Evolutionary conservation across 2,797 vertebrate species (phyloP).

Genomic region (Melanotaenia pygmaea): DNA sequence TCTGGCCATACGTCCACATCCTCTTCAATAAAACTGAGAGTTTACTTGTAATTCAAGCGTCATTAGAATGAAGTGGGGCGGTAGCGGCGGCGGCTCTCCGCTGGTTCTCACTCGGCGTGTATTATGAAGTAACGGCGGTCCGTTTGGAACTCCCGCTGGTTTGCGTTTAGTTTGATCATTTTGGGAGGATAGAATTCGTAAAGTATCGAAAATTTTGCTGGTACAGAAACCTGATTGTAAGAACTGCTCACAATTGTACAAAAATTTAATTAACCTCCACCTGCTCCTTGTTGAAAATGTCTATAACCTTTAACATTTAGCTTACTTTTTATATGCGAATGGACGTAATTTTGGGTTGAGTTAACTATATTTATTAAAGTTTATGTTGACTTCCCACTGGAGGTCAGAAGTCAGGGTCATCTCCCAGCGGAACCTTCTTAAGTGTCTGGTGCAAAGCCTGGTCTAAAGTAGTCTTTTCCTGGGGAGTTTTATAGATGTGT

Average conservation of each 20-base stretch:
- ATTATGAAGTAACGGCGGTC: constrained; percentile 13
- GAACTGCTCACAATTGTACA: too few relatives aligned
- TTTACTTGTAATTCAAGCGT: background rate
- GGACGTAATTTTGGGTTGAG: background rate
- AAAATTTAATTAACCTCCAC: background rate
- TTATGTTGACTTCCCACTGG: background rate
- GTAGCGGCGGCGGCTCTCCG: background rate
- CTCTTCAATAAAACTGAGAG: background rate
- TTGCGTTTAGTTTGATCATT: background rate
- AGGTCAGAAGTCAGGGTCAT: constrained; percentile 51
- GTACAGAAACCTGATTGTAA: too few relatives aligned
- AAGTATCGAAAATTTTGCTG: fast-evolving
- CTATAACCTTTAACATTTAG: background rate
- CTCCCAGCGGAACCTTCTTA: background rate
- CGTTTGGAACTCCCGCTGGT: constrained; percentile 1
- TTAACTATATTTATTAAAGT: background rate
- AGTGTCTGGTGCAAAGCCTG: background rate
- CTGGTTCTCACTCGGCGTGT: background rate
- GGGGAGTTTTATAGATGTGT: too few relatives aligned
- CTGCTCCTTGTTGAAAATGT: background rate
- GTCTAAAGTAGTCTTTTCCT: background rate
- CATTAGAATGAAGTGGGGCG: background rate
- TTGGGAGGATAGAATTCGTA: background rate
- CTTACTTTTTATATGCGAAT: background rate
- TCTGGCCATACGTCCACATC: background rate